Percentiles rank a stretch among this genome's conserved stretches.
phyloP scores from a whole-genome alignment of 2,888 invertebrate genomes.

The Drosophila siamana region DNA sequence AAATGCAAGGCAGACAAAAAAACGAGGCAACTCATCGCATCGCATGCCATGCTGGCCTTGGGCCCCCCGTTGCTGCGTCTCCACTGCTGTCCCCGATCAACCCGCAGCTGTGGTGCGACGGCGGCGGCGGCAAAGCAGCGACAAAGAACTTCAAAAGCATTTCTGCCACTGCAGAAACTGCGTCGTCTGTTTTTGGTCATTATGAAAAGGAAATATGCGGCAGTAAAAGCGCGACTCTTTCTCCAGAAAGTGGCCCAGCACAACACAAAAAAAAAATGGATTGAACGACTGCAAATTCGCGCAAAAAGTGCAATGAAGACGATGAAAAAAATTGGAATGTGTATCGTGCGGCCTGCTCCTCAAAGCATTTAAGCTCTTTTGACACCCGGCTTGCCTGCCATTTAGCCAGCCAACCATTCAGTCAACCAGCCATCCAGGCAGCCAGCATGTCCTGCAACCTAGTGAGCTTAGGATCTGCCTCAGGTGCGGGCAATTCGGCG shows the following conservation, averaged over 20 bases:
- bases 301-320: slow-evolving; percentile 27
- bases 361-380: slow-evolving; percentile 70
- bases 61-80: slow-evolving; percentile 13
- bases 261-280: slow-evolving; percentile 27
- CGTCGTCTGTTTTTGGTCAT: slow-evolving; percentile 74
- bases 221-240: slow-evolving; percentile 32
- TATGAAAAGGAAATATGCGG: slow-evolving; percentile 72
- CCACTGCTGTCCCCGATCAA: background rate
- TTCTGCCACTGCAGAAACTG: slow-evolving; percentile 45
- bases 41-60: slow-evolving; percentile 57
- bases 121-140: slow-evolving; percentile 24
- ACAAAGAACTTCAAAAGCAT: slow-evolving; percentile 75
- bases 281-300: slow-evolving; percentile 24
- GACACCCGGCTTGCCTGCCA: slow-evolving; percentile 34
- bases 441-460: slow-evolving; percentile 11
- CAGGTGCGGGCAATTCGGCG: slow-evolving; percentile 54
- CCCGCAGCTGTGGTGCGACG: slow-evolving; percentile 5
- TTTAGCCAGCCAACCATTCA: slow-evolving; percentile 7
- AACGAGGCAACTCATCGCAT: slow-evolving; percentile 39
- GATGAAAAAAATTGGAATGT: slow-evolving; percentile 6
- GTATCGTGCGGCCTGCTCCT: slow-evolving; percentile 36
- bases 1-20: slow-evolving; percentile 52
- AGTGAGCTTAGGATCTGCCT: slow-evolving; percentile 18
- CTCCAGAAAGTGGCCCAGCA: background rate
- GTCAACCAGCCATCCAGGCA: background rate